A percentile compares a stretch with the other conserved stretches of the same genome.
phyloP scores from a whole-genome alignment of 2,888 invertebrate genomes.

The Andrena bucephala region DNA sequence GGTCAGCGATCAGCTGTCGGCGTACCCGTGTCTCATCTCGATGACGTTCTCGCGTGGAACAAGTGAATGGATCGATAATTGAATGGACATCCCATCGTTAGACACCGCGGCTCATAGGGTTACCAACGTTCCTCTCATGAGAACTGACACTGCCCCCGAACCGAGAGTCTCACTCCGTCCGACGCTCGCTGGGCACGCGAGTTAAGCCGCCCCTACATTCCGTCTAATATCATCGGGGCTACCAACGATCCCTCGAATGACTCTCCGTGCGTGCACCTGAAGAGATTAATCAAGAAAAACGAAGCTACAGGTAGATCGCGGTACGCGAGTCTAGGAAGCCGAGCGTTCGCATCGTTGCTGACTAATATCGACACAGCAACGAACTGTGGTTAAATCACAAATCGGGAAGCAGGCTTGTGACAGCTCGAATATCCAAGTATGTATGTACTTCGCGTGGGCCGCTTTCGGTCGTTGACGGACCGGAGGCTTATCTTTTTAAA shows the following conservation, averaged over 20 bases:
- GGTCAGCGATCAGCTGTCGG: constrained; percentile 62
- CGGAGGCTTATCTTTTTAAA: background rate
- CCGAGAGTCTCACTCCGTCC: background rate
- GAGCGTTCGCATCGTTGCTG: constrained; percentile 44
- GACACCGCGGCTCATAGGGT: background rate
- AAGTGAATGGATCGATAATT: background rate
- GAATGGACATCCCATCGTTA: background rate
- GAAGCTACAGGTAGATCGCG: constrained; percentile 59
- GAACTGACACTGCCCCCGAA: constrained; percentile 20
- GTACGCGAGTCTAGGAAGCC: constrained; percentile 50
- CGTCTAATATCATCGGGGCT: constrained; percentile 16
- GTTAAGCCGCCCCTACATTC: background rate
- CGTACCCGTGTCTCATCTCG: constrained; percentile 17
- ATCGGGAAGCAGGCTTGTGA: constrained; percentile 7
- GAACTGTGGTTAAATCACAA: background rate
- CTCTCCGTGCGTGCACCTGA: constrained; percentile 26
- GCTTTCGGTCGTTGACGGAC: background rate
- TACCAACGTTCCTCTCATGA: background rate
- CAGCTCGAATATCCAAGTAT: too few species aligned
- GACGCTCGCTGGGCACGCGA: constrained; percentile 15
- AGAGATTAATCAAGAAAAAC: constrained; percentile 48
- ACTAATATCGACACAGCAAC: constrained; percentile 15
- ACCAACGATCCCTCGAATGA: constrained; percentile 38
- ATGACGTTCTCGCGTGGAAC: constrained; percentile 20
- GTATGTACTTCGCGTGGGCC: background rate